Conservation (phyloP, 2,888 invertebrate genomes). For the Idaea straminata region DNA sequence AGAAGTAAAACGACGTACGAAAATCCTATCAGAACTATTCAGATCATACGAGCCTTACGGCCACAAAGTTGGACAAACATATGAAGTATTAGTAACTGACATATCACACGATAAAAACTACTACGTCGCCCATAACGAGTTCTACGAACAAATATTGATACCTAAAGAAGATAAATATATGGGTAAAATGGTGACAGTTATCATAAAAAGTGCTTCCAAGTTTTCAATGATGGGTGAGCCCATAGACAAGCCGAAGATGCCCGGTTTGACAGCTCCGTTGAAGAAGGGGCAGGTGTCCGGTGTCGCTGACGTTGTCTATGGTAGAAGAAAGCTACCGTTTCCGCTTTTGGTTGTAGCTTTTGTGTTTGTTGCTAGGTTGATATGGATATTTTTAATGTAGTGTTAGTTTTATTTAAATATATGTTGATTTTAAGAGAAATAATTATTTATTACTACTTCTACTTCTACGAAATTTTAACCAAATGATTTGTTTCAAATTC, state of each 20-base stretch:
- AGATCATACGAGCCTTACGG: conserved; percentile 92
- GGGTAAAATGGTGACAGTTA: conserved; percentile 91
- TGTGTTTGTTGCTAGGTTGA: conserved; percentile 62
- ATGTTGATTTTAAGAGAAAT: conserved; percentile 17
- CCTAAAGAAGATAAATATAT: conserved; percentile 88
- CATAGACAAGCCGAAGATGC: conserved; percentile 77
- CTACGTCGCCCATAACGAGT: conserved; percentile 97
- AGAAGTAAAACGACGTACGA: conserved; percentile 94
- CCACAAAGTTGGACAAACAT: conserved; percentile 82
- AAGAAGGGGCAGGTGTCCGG: conserved; percentile 80
- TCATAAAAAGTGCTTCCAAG: conserved; percentile 84
- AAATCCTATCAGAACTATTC: conserved; percentile 92
- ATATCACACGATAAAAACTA: conserved; percentile 93
- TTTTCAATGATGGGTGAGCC: conserved; percentile 89
- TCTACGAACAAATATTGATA: conserved; percentile 93
- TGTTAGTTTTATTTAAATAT: conserved; percentile 30
- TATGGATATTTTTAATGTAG: conserved; percentile 66
- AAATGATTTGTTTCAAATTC: too few species aligned
- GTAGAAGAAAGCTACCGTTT: conserved; percentile 47
- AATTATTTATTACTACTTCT: too few species aligned
- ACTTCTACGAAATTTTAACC: too few species aligned
- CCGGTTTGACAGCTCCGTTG: conserved; percentile 76
- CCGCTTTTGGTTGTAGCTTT: conserved; percentile 58
- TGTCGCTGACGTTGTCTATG: conserved; percentile 28
- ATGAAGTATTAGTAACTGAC: conserved; percentile 95